Percentiles rank a stretch among this genome's conserved stretches.
phyloP scores from a whole-genome alignment of 2,113 vertebrate species.

The Odontesthes bonariensis region DNA sequence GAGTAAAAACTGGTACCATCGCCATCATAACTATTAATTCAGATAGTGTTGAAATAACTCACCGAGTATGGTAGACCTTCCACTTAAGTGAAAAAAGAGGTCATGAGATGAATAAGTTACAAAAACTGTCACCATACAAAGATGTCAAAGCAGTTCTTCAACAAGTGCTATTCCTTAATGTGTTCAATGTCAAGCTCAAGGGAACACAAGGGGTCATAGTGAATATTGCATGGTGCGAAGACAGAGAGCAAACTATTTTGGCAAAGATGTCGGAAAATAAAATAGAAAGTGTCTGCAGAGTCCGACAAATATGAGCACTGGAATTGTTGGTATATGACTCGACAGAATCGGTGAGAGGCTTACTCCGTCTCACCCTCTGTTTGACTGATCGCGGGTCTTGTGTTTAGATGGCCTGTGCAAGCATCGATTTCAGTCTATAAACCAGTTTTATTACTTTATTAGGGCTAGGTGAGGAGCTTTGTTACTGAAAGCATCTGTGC shows the following conservation, averaged over 20 bases:
- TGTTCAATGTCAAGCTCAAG: not conserved
- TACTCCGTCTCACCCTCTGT: conserved; percentile 11
- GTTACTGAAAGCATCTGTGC: conserved; percentile 59
- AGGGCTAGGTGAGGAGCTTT: conserved; percentile 55
- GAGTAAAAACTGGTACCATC: conserved; percentile 2
- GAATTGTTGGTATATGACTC: conserved; percentile 1
- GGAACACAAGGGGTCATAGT: conserved; percentile 1
- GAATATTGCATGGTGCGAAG: not conserved
- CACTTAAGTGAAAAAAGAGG: not conserved
- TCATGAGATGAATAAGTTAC: not conserved
- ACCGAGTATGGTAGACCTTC: not conserved
- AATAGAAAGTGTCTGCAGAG: not conserved
- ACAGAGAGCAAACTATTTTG: not conserved
- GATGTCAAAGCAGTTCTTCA: no score
- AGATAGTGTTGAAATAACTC: not conserved
- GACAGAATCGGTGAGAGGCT: conserved; percentile 6
- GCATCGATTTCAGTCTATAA: conserved; percentile 54
- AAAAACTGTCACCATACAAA: no score
- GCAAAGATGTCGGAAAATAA: not conserved
- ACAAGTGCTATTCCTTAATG: not conserved
- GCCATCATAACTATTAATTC: not conserved
- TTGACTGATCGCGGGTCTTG: conserved; percentile 34
- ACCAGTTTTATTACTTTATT: conserved; percentile 66
- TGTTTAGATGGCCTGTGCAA: conserved; percentile 39
- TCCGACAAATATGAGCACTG: not conserved